Conservation (phyloP, 2,113 vertebrate species). For the Apistogramma diplotaenia region DNA sequence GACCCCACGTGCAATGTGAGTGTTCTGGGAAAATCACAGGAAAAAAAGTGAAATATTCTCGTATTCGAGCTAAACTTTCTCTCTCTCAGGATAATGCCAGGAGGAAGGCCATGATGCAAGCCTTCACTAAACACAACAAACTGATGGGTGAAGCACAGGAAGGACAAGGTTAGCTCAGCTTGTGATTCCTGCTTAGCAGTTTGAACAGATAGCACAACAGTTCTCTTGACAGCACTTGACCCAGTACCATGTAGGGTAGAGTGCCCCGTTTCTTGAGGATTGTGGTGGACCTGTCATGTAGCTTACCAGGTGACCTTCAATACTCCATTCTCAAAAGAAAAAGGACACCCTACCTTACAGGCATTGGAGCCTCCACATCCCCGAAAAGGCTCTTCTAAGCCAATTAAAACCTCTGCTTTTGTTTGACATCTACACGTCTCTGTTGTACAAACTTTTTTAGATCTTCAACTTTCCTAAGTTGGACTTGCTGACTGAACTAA, state of each 20-base stretch:
- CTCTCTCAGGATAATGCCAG: conserved; percentile 72
- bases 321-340: no score
- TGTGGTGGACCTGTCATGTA: not conserved
- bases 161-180: conserved; percentile 81
- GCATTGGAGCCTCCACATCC: not conserved
- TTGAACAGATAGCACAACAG: not conserved
- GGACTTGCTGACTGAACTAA: not conserved
- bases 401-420: not conserved
- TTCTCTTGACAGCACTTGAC: not conserved
- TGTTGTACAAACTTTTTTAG: not conserved
- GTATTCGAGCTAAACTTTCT: not conserved
- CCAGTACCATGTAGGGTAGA: not conserved
- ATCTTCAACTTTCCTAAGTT: not conserved
- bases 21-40: not conserved
- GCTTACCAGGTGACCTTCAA: not conserved
- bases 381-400: not conserved
- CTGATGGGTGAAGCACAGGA: conserved; percentile 90
- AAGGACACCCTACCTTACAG: not conserved
- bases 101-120: conserved; percentile 80
- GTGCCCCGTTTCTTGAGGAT: not conserved
- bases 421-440: not conserved
- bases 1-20: conserved; percentile 77
- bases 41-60: not conserved
- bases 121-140: conserved; percentile 88
- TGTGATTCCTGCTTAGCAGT: not conserved